Percentiles rank a stretch among this genome's conserved stretches.
These are phyloP conservation scores for Propsilocerus akamusi DNA, from an alignment of 1,140 invertebrate species.

Conservation along the genomic window DNA sequence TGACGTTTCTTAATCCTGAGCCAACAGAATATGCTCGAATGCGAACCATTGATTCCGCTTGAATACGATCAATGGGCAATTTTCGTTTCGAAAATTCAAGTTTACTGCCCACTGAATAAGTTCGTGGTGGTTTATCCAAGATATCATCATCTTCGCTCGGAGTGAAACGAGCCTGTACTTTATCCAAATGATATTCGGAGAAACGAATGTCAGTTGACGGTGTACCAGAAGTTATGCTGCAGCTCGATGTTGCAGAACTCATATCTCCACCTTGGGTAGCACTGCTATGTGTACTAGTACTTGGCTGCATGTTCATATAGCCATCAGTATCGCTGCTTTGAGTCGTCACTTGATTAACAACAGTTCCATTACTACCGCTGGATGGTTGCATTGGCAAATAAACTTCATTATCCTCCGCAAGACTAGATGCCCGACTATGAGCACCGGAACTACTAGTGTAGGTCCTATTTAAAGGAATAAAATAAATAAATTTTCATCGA, in stretches of 20 bases:
- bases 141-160: slow-evolving; percentile 35
- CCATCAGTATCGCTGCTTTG: slow-evolving; percentile 20
- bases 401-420: slow-evolving; percentile 24
- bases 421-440: slow-evolving; percentile 13
- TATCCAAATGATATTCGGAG: slow-evolving; percentile 43
- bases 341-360: neutral
- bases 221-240: slow-evolving; percentile 54
- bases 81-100: slow-evolving; percentile 31
- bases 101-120: slow-evolving; percentile 74
- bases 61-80: slow-evolving; percentile 13
- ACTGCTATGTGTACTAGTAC: slow-evolving; percentile 15
- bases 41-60: slow-evolving; percentile 21
- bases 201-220: slow-evolving; percentile 39
- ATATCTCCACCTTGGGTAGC: slow-evolving; percentile 22
- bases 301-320: slow-evolving; percentile 42
- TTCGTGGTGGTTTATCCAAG: slow-evolving; percentile 42
- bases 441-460: slow-evolving; percentile 14
- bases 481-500: neutral
- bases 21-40: slow-evolving; percentile 52
- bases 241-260: slow-evolving; percentile 38
- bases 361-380: slow-evolving; percentile 15
- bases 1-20: slow-evolving; percentile 34
- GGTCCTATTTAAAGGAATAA: neutral
- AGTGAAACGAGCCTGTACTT: slow-evolving; percentile 39
- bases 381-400: slow-evolving; percentile 44